These are phyloP conservation scores for Trematocara stigmaticum DNA, from an alignment of 2,113 vertebrate species.

Conservation along the genomic window DNA sequence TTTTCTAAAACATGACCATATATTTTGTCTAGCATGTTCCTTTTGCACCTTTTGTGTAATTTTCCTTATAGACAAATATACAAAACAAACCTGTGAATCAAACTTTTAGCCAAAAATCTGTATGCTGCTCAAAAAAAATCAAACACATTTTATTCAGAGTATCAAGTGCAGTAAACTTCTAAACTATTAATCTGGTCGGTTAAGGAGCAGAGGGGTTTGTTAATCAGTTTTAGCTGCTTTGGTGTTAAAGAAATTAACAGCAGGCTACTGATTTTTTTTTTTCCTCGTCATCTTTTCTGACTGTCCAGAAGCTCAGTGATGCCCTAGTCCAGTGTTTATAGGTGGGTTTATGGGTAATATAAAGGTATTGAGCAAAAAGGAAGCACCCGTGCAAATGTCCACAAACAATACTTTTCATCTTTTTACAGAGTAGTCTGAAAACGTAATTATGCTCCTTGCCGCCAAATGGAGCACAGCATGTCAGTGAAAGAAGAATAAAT, in stretches of 20 bases:
- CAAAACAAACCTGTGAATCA: background rate
- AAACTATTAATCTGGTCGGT: background rate
- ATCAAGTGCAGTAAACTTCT: background rate
- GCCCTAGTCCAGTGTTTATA: background rate
- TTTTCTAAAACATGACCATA: background rate
- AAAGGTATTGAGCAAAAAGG: background rate
- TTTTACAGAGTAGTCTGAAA: background rate
- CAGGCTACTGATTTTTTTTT: background rate
- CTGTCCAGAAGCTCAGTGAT: background rate
- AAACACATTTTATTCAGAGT: background rate
- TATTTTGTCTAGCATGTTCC: background rate
- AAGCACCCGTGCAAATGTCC: background rate
- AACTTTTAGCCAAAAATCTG: background rate
- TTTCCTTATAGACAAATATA: background rate
- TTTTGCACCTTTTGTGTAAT: background rate
- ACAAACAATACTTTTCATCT: background rate
- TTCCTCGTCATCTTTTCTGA: background rate
- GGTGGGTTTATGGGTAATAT: background rate
- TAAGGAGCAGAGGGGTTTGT: background rate
- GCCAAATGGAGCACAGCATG: background rate
- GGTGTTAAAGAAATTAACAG: background rate
- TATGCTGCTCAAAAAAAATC: background rate
- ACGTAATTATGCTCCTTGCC: background rate
- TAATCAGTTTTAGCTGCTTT: background rate
- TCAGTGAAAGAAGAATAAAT: background rate